Conservation (phyloP, 2,888 invertebrate species). For the Morpho achilles region DNA sequence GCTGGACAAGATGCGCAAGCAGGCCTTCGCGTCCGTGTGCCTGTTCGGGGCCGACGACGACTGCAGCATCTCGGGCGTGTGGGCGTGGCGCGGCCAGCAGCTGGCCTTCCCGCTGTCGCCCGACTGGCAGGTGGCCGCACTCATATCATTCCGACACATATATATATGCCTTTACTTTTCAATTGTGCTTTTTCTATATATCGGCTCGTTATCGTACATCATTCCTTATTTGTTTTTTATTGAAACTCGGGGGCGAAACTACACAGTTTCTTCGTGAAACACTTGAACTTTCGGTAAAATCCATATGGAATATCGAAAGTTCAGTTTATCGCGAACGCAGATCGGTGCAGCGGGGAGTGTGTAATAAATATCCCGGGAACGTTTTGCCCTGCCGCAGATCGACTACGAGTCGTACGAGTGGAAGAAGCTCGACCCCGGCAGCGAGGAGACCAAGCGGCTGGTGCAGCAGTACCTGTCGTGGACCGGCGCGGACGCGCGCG, state of each 20-base stretch:
- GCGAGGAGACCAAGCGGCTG: slow-evolving; percentile 89
- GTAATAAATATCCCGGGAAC: background rate
- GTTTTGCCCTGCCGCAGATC: slow-evolving; percentile 54
- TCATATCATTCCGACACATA: no score
- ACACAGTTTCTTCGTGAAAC: no score
- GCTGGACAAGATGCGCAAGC: slow-evolving; percentile 98
- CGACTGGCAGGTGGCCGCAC: slow-evolving; percentile 86
- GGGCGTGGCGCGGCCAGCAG: slow-evolving; percentile 98
- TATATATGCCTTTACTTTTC: no score
- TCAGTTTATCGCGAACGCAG: no score
- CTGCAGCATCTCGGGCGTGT: slow-evolving; percentile 96
- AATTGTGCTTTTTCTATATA: no score
- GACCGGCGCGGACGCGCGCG: slow-evolving; percentile 91
- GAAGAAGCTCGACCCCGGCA: slow-evolving; percentile 93
- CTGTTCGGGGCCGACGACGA: slow-evolving; percentile 96
- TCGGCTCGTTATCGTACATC: no score
- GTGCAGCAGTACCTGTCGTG: slow-evolving; percentile 95
- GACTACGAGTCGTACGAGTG: slow-evolving; percentile 98
- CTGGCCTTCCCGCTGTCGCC: slow-evolving; percentile 93
- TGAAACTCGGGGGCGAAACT: no score
- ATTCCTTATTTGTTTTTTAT: no score
- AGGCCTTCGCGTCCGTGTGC: slow-evolving; percentile 95
- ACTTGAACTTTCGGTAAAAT: no score
- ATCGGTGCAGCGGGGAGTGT: no score
- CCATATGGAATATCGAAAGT: no score